Base-by-base conservation (phyloP, 2,113 vertebrate species). In the Ramphastos sulfuratus region DNA sequence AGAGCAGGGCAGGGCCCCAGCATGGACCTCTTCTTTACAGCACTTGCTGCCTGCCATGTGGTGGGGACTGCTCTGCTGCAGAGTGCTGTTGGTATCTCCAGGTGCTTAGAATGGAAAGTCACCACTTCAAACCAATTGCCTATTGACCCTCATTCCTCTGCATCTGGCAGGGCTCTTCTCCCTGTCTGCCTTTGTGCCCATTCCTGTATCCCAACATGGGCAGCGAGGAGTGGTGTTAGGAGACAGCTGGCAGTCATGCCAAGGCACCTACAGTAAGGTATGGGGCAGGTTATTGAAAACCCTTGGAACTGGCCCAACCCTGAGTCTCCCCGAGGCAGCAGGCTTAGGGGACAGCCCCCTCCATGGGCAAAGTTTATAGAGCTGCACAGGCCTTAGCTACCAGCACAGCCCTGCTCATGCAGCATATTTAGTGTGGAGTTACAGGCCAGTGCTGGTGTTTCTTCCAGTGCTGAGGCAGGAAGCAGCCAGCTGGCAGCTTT, bases 21-120 rank as follows among this genome's bases (percentile, higher is more conserved):
- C 3, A 1, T 13, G 31, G 12, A 24, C 31, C 14, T 25, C 12
- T 60, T 64, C 58, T 25, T 46, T 0, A 1, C 17, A 56, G 65
- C 60, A 31, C 44, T 4, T 4, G 0, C 48, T 66, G 66, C 61
- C 24, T 1, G 1, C 19, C 0, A 0, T 33, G 73, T 24, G 4
- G 0, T 7, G 13, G 54, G 59, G 37, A 56, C 23, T 1, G 0
- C n/a, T 27, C 21, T 50, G 33, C 60, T 9, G 37, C 0, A 6
- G 33, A 37, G 3, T 56, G 37, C 33, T 14, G 10, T 7, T 52
- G 72, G 30, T 55, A 46, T 69, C 64, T 31, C 52, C 1, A 1
- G 58, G 13, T 71, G 65, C 44, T 37, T 44, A 8, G 21, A 27
- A 25, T 72, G 78, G 54, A 56, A 66, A 44, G 37, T 54, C 39